Evolutionary conservation across 2,888 invertebrate genomes (phyloP).

Genomic region (Hemithea aestivaria): DNA sequence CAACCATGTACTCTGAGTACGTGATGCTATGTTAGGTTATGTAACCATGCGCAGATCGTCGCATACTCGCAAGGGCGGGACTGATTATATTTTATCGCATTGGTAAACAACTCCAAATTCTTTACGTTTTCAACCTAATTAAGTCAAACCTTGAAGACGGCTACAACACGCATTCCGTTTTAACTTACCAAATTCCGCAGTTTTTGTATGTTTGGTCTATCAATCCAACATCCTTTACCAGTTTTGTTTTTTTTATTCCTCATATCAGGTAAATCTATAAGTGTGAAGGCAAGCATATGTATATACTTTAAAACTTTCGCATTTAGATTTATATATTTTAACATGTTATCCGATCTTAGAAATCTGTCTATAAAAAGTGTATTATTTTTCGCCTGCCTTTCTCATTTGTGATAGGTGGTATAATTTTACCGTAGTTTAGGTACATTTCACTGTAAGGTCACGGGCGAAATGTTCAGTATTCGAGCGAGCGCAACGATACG

Average conservation of each 20-base stretch:
- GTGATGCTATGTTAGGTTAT: conserved; percentile 61
- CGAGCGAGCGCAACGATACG: conserved; percentile 54
- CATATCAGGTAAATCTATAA: too few relatives aligned
- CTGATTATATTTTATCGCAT: conserved; percentile 1
- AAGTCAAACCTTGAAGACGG: conserved; percentile 14
- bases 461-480: conserved; percentile 47
- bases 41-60: conserved; percentile 37
- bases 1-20: conserved; percentile 59
- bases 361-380: background rate
- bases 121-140: conserved; percentile 6
- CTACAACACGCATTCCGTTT: conserved; percentile 8
- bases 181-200: conserved; percentile 3
- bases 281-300: too few relatives aligned
- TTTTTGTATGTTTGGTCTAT: too few relatives aligned
- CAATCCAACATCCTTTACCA: too few relatives aligned
- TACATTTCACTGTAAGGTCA: conserved; percentile 43
- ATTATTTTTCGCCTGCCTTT: conserved; percentile 10
- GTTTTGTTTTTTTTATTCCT: too few relatives aligned
- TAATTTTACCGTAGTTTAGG: conserved; percentile 25
- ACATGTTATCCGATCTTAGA: conserved; percentile 1
- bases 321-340: too few relatives aligned
- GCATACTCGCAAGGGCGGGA: conserved; percentile 28
- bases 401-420: conserved; percentile 6
- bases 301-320: too few relatives aligned
- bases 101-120: background rate